phyloP scores from a whole-genome alignment of 2,888 invertebrate species.

The Idaea straminata region DNA sequence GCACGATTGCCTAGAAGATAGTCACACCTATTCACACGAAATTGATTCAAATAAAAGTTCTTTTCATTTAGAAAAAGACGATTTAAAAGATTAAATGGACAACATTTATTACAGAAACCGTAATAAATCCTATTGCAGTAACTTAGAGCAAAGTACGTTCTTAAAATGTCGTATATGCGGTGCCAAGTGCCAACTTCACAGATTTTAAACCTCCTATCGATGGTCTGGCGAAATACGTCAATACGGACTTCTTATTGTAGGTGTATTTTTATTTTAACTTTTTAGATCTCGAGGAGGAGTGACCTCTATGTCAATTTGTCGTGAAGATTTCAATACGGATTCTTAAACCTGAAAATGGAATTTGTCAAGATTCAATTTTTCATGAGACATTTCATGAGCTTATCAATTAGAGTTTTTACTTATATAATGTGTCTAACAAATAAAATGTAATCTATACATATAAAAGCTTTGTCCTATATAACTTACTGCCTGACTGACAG shows the following conservation, averaged over 20 bases:
- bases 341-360: no score
- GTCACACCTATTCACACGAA: neutral
- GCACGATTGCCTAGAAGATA: neutral
- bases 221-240: neutral
- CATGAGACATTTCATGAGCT: no score
- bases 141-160: neutral
- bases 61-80: neutral
- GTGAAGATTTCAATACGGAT: slow-evolving; percentile 1
- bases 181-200: neutral
- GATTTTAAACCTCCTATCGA: neutral
- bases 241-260: neutral
- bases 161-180: neutral
- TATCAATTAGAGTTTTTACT: no score
- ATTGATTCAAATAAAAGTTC: neutral
- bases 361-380: no score
- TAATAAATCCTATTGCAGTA: neutral
- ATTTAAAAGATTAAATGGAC: neutral
- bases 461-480: no score
- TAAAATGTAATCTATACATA: no score
- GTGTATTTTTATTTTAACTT: neutral
- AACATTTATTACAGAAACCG: neutral
- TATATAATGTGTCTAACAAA: no score
- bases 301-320: slow-evolving; percentile 25
- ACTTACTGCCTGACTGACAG: no score
- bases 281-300: neutral